These are phyloP conservation scores for Tetrapedia diversipes DNA, from an alignment of 2,888 invertebrate genomes.

Conservation along the genomic window DNA sequence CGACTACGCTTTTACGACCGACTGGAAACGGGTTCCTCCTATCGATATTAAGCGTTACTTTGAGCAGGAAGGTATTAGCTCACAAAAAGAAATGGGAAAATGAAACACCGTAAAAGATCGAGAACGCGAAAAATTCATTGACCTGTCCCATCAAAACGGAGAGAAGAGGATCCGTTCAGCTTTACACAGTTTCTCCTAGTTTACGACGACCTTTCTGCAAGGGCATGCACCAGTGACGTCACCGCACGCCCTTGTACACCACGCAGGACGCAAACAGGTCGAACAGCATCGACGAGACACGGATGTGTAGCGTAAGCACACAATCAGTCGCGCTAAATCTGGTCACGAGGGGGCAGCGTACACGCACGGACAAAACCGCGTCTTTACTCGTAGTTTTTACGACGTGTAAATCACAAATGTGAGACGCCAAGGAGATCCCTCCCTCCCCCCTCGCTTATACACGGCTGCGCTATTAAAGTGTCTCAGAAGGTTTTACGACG, in stretches of 20 bases:
- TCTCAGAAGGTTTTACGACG: slow-evolving; percentile 63
- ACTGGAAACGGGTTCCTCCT: not conserved
- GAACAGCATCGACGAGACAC: slow-evolving; percentile 33
- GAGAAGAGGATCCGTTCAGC: not conserved
- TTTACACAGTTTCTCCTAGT: not conserved
- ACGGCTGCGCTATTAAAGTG: slow-evolving; percentile 61
- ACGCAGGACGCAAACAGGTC: slow-evolving; percentile 43
- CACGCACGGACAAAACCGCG: slow-evolving; percentile 27
- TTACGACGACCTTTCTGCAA: slow-evolving; percentile 52
- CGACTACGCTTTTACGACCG: not conserved
- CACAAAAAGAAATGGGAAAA: too few species aligned
- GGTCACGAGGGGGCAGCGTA: slow-evolving; percentile 29
- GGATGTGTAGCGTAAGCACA: slow-evolving; percentile 16
- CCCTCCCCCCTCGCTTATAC: not conserved
- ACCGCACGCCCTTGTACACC: slow-evolving; percentile 32
- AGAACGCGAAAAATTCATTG: not conserved
- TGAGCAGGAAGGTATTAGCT: too few species aligned
- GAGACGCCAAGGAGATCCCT: slow-evolving; percentile 62
- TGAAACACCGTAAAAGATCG: too few species aligned
- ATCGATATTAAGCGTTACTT: not conserved
- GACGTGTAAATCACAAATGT: slow-evolving; percentile 74
- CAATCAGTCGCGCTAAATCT: slow-evolving; percentile 50
- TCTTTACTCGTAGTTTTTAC: slow-evolving; percentile 64
- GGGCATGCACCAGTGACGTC: slow-evolving; percentile 58
- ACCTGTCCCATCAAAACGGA: not conserved